Evolutionary conservation across 1,140 invertebrate genomes (phyloP).

Genomic region (Drosophila tristis): DNA sequence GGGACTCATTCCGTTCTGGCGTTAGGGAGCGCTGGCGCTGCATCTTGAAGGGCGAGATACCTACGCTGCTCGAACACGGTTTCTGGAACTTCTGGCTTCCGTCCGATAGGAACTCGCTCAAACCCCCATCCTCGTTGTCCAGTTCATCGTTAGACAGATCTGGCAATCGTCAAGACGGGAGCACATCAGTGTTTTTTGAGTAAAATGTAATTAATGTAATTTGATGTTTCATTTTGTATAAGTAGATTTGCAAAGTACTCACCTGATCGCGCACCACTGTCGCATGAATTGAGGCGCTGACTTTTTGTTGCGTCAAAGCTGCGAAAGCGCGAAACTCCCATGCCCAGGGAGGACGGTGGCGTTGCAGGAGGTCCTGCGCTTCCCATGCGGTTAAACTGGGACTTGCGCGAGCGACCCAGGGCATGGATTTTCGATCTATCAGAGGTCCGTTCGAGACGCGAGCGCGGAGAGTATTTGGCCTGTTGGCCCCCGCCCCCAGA

Average conservation of each 20-base stretch:
- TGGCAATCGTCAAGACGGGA: slow-evolving; percentile 24
- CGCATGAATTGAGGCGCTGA: slow-evolving; percentile 82
- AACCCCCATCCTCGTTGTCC: slow-evolving; percentile 75
- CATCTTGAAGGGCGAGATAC: slow-evolving; percentile 70
- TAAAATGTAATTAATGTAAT: too few species aligned
- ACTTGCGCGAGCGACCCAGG: slow-evolving; percentile 71
- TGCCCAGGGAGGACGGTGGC: slow-evolving; percentile 5
- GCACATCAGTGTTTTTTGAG: too few species aligned
- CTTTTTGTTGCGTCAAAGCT: slow-evolving; percentile 79
- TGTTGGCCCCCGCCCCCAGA: slow-evolving; percentile 22
- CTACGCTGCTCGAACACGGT: slow-evolving; percentile 27
- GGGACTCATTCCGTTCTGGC: slow-evolving; percentile 80
- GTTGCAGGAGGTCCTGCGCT: slow-evolving; percentile 37
- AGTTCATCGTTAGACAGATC: slow-evolving; percentile 83
- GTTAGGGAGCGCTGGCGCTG: slow-evolving; percentile 78
- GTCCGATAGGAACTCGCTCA: slow-evolving; percentile 71
- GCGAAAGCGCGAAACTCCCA: slow-evolving; percentile 74
- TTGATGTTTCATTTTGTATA: too few species aligned
- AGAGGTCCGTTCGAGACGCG: slow-evolving; percentile 65
- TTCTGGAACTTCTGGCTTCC: slow-evolving; percentile 69
- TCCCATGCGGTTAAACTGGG: slow-evolving; percentile 66
- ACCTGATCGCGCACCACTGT: slow-evolving; percentile 84
- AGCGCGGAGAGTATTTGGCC: slow-evolving; percentile 64
- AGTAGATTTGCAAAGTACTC: slow-evolving; percentile 25
- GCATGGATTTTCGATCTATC: slow-evolving; percentile 74